phyloP scores from a whole-genome alignment of 2,888 invertebrate species.

The Diachrysia chrysitis region DNA sequence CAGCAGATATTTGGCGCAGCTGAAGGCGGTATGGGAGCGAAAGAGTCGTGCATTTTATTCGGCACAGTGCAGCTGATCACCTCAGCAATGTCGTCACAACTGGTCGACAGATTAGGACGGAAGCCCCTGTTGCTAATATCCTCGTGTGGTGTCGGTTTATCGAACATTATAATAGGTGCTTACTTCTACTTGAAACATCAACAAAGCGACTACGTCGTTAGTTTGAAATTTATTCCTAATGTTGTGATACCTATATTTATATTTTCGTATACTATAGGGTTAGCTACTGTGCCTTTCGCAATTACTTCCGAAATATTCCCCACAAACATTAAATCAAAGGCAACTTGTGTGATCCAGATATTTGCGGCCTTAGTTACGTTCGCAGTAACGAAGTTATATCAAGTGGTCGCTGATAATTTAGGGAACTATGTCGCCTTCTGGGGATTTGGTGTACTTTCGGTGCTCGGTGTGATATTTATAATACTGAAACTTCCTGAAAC shows the following conservation, averaged over 20 bases:
- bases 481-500: constrained; percentile 89
- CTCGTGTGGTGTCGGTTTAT: constrained; percentile 87
- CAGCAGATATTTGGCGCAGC: constrained; percentile 90
- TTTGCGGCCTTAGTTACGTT: constrained; percentile 90
- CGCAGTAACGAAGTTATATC: constrained; percentile 89
- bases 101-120: constrained; percentile 90
- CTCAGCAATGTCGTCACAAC: constrained; percentile 88
- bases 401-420: constrained; percentile 85
- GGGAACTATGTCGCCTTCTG: constrained; percentile 88
- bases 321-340: constrained; percentile 90
- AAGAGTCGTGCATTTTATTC: constrained; percentile 87
- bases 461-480: constrained; percentile 87
- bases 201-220: constrained; percentile 80
- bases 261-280: constrained; percentile 90
- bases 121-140: constrained; percentile 90
- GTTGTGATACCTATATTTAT: constrained; percentile 90
- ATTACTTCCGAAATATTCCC: constrained; percentile 91
- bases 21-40: constrained; percentile 82
- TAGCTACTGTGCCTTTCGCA: constrained; percentile 91
- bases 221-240: constrained; percentile 88
- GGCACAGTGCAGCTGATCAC: constrained; percentile 88
- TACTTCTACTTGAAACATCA: constrained; percentile 88
- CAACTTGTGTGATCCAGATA: constrained; percentile 90
- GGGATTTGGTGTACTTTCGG: constrained; percentile 86
- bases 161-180: constrained; percentile 87